Evolutionary conservation across 2,888 invertebrate genomes (phyloP).

Genomic region (Tachina fera): DNA sequence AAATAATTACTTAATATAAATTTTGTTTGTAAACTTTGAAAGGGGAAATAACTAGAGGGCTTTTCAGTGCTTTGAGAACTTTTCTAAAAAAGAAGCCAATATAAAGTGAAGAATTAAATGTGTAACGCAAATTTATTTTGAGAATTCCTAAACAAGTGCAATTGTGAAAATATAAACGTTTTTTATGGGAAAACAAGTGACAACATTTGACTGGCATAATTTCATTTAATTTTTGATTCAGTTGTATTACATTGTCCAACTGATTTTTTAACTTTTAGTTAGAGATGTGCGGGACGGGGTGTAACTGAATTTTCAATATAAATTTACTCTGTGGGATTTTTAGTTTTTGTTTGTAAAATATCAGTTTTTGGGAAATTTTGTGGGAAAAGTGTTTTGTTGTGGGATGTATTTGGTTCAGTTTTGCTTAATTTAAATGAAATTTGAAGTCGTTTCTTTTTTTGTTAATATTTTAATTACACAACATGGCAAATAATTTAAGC

Average conservation of each 20-base stretch:
- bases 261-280: neutral
- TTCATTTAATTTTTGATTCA: conserved; percentile 67
- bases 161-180: too few relatives aligned
- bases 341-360: neutral
- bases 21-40: neutral
- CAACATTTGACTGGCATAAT: conserved; percentile 63
- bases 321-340: conserved; percentile 9
- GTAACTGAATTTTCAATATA: neutral
- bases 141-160: too few relatives aligned
- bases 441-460: conserved; percentile 65
- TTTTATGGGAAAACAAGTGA: neutral
- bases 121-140: too few relatives aligned
- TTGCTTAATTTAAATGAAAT: conserved; percentile 50
- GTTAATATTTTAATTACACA: conserved; percentile 81
- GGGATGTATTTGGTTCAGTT: neutral
- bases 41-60: neutral
- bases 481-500: conserved; percentile 83
- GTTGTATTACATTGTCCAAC: conserved; percentile 45
- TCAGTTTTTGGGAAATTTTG: neutral
- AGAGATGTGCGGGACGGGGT: neutral
- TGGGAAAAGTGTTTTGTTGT: neutral
- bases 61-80: neutral
- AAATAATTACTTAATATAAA: neutral
- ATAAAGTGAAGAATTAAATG: too few relatives aligned
- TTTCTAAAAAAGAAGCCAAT: neutral